A percentile compares a stretch with the other conserved stretches of the same genome.
phyloP scores from a whole-genome alignment of 2,888 invertebrate species.

The Invenusta paracnida region DNA sequence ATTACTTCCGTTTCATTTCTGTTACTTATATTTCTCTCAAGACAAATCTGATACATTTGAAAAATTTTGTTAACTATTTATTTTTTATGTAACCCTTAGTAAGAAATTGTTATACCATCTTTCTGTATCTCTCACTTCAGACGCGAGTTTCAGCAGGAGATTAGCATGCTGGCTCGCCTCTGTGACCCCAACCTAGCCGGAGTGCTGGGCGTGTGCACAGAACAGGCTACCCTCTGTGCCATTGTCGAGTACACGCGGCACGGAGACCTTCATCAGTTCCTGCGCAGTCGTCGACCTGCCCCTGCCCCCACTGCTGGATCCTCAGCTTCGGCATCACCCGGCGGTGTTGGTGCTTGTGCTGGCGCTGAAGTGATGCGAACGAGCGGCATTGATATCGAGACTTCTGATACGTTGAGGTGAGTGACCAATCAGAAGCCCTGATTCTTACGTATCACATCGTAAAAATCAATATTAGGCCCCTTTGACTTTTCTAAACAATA shows the following conservation, averaged over 20 bases:
- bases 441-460: not conserved
- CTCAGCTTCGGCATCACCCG: not conserved
- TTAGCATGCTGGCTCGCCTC: slow-evolving; percentile 77
- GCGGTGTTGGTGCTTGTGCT: not conserved
- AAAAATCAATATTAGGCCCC: too few relatives aligned
- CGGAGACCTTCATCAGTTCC: slow-evolving; percentile 75
- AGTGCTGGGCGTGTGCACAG: slow-evolving; percentile 75
- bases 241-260: slow-evolving; percentile 83
- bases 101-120: too few relatives aligned
- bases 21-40: too few relatives aligned
- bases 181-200: slow-evolving; percentile 78
- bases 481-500: too few relatives aligned
- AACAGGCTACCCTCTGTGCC: slow-evolving; percentile 80
- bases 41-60: too few relatives aligned
- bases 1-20: too few relatives aligned
- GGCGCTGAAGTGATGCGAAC: not conserved
- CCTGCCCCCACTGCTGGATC: not conserved
- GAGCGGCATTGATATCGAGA: not conserved
- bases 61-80: too few relatives aligned
- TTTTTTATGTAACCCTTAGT: too few relatives aligned
- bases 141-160: slow-evolving; percentile 77
- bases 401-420: not conserved
- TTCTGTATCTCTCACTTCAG: too few relatives aligned
- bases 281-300: slow-evolving; percentile 69
- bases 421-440: too few relatives aligned